phyloP scores from a whole-genome alignment of 2,113 vertebrate genomes.

The Melanerpes aurifrons region DNA sequence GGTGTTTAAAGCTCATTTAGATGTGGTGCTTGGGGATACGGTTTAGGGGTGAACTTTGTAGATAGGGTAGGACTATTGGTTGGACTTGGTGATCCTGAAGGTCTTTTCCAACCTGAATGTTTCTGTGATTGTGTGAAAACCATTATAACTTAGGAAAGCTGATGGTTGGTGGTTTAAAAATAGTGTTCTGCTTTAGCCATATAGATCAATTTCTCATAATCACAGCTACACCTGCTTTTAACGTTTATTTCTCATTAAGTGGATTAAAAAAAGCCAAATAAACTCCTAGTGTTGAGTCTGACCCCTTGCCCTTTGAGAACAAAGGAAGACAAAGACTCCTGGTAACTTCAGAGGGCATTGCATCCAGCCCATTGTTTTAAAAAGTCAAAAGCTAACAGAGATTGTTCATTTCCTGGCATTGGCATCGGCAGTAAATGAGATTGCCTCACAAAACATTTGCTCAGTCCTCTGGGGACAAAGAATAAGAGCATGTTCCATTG shows the following conservation, averaged over 20 bases:
- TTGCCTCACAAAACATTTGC: constrained; percentile 59
- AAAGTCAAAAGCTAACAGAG: constrained; percentile 64
- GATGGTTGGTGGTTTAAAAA: neutral
- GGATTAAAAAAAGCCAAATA: constrained; percentile 21
- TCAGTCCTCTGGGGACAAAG: constrained; percentile 59
- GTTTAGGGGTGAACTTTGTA: too few species aligned
- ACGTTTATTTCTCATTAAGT: constrained; percentile 34
- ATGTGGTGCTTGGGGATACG: too few species aligned
- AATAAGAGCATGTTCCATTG: constrained; percentile 47
- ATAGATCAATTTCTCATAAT: neutral
- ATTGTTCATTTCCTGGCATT: constrained; percentile 67
- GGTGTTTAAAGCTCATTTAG: too few species aligned
- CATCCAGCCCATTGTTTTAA: constrained; percentile 59
- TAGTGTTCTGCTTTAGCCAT: rapidly evolving
- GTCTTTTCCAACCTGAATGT: too few species aligned
- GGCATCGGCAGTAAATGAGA: constrained; percentile 55
- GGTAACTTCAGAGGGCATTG: constrained; percentile 57
- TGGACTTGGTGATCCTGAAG: too few species aligned
- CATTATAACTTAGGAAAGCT: neutral
- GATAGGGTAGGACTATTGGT: too few species aligned
- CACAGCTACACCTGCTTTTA: constrained; percentile 31
- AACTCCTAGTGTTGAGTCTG: neutral
- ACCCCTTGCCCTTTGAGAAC: constrained; percentile 32
- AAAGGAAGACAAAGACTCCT: constrained; percentile 50
- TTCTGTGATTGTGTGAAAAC: neutral